phyloP scores from a whole-genome alignment of 2,888 invertebrate species.

The Ryuthela nishihirai region DNA sequence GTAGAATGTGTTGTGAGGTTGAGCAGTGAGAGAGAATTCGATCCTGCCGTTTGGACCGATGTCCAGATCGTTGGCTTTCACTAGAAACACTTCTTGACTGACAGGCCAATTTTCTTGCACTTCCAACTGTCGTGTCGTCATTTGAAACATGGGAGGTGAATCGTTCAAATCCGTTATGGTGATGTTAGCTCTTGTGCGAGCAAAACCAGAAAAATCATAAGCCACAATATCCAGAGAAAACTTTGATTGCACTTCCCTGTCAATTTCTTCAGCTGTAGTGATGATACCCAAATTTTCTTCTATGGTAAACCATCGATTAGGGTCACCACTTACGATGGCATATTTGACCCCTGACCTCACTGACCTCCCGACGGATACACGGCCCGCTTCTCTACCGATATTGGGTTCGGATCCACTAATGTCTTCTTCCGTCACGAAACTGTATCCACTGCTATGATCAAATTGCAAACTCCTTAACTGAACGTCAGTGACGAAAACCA shows the following conservation, averaged over 20 bases:
- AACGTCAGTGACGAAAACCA: constrained; percentile 36
- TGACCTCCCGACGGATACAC: constrained; percentile 54
- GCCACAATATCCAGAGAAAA: constrained; percentile 80
- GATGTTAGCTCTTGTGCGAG: constrained; percentile 73
- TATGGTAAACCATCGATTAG: constrained; percentile 71
- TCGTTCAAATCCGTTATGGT: constrained; percentile 84
- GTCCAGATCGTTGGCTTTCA: constrained; percentile 81
- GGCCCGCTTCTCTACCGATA: constrained; percentile 72
- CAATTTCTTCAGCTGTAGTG: constrained; percentile 72
- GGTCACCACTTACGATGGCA: constrained; percentile 76
- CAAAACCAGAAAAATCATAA: constrained; percentile 68
- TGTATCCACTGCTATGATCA: constrained; percentile 25
- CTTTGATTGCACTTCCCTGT: constrained; percentile 70
- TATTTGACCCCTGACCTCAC: constrained; percentile 63
- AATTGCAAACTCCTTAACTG: constrained; percentile 42
- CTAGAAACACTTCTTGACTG: constrained; percentile 85
- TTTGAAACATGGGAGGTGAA: constrained; percentile 72
- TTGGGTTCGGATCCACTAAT: constrained; percentile 47
- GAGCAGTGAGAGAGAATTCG: constrained; percentile 73
- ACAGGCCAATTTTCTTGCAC: constrained; percentile 87
- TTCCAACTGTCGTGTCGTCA: constrained; percentile 56
- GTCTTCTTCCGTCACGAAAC: constrained; percentile 44
- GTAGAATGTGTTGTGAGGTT: constrained; percentile 74
- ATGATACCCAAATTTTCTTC: constrained; percentile 84
- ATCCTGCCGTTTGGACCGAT: constrained; percentile 83